Conservation (phyloP, 1,140 invertebrate species). For the Drosophila tristis region DNA sequence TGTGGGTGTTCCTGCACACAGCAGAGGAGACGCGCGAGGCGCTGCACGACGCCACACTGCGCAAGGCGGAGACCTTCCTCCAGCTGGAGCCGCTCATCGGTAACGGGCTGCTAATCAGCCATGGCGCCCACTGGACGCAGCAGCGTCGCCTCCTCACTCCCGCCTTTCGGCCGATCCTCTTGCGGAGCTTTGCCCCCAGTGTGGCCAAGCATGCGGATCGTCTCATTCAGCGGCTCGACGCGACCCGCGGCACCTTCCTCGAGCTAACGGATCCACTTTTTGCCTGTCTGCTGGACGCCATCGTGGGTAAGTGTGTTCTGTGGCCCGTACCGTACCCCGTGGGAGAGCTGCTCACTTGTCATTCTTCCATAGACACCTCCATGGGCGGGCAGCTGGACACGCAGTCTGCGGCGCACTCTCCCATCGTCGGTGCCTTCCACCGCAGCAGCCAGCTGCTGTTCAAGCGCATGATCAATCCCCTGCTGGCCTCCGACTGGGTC, state of each 20-base stretch:
- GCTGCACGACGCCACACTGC: constrained; percentile 61
- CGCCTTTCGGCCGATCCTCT: constrained; percentile 62
- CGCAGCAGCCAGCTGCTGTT: constrained; percentile 63
- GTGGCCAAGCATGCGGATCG: constrained; percentile 54
- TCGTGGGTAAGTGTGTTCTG: constrained; percentile 55
- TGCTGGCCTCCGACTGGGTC: constrained; percentile 63
- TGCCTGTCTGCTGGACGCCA: constrained; percentile 72
- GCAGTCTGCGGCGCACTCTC: constrained; percentile 43
- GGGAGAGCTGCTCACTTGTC: no score
- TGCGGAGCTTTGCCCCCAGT: constrained; percentile 46
- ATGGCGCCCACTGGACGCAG: constrained; percentile 60
- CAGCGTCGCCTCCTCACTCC: constrained; percentile 70
- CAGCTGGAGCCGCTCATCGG: constrained; percentile 70
- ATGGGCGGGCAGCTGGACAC: constrained; percentile 69
- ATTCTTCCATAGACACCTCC: constrained; percentile 59
- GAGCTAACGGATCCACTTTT: constrained; percentile 73
- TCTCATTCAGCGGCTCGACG: constrained; percentile 43
- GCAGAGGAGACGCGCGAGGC: constrained; percentile 73
- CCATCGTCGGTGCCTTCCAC: constrained; percentile 61
- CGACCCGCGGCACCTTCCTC: constrained; percentile 14
- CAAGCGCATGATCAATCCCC: constrained; percentile 79
- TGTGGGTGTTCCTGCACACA: constrained; percentile 76
- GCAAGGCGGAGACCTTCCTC: constrained; percentile 64
- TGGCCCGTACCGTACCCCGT: no score
- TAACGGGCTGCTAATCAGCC: constrained; percentile 71